These are phyloP conservation scores for Istiophorus platypterus DNA, from an alignment of 2,113 vertebrate species.

Conservation along the genomic window DNA sequence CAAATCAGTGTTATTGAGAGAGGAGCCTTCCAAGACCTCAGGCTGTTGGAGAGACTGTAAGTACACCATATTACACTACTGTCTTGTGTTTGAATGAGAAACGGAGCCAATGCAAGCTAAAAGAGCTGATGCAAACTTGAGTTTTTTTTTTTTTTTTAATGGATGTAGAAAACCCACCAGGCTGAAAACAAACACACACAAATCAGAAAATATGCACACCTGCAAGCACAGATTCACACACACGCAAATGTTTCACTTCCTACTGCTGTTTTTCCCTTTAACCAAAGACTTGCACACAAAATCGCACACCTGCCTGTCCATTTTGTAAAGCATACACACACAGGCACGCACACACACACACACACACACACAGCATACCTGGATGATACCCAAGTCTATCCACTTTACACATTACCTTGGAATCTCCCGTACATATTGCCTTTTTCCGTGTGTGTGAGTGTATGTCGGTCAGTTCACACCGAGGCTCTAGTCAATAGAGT, in stretches of 20 bases:
- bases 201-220: background rate
- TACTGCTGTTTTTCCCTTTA: background rate
- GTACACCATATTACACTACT: constrained; percentile 68
- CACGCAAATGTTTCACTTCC: constrained; percentile 4
- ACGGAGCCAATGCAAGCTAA: background rate
- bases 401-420: constrained; percentile 66
- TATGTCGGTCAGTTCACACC: constrained; percentile 60
- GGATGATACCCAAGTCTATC: constrained; percentile 43
- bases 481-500: constrained; percentile 66
- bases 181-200: background rate
- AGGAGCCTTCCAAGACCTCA: constrained; percentile 97
- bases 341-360: constrained; percentile 13
- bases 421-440: constrained; percentile 66
- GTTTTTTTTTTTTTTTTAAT: background rate
- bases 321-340: constrained; percentile 16
- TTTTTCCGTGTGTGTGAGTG: constrained; percentile 26
- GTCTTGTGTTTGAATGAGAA: background rate
- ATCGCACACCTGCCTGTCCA: background rate
- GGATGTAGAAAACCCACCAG: background rate
- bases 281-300: background rate
- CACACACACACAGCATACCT: constrained; percentile 24
- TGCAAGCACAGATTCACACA: background rate
- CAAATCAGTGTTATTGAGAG: constrained; percentile 96
- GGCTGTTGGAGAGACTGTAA: constrained; percentile 97
- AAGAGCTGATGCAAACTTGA: background rate